These are phyloP conservation scores for Ranitomeya imitator DNA, from an alignment of 2,113 vertebrate species.

Conservation along the genomic window DNA sequence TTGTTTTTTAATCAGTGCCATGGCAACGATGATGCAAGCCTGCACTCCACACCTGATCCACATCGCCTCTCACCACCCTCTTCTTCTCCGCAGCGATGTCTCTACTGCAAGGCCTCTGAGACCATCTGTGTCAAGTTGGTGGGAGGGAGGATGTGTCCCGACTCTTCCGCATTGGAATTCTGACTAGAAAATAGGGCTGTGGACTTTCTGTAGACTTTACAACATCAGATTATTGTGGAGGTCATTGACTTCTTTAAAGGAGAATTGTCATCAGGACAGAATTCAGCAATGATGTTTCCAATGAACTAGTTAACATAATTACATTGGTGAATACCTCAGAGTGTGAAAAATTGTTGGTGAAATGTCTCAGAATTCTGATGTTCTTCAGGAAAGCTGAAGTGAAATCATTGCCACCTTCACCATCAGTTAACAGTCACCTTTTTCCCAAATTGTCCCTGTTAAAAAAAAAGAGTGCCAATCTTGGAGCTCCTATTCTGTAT, in stretches of 20 bases:
- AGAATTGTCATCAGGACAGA: no score
- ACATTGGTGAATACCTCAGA: no score
- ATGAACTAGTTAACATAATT: not conserved
- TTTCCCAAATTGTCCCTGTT: not conserved
- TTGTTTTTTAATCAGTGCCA: slow-evolving; percentile 72
- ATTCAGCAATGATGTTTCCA: not conserved
- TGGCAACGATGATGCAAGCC: slow-evolving; percentile 70
- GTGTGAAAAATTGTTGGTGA: no score
- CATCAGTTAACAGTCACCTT: no score
- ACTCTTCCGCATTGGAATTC: slow-evolving; percentile 33
- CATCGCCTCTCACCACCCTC: slow-evolving; percentile 44
- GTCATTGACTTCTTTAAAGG: not conserved
- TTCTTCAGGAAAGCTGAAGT: no score
- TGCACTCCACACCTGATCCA: slow-evolving; percentile 70
- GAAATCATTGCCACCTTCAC: no score
- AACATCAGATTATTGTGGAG: not conserved
- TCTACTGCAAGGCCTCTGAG: slow-evolving; percentile 58
- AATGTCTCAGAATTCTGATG: no score
- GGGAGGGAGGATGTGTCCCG: slow-evolving; percentile 6
- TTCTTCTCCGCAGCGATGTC: slow-evolving; percentile 62
- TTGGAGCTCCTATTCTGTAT: not conserved
- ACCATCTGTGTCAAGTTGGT: slow-evolving; percentile 67
- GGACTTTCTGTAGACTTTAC: not conserved
- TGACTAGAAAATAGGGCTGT: not conserved
- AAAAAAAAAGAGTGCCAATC: no score